Conservation (phyloP, 2,797 vertebrate species). For the Dendrocincla fuliginosa region DNA sequence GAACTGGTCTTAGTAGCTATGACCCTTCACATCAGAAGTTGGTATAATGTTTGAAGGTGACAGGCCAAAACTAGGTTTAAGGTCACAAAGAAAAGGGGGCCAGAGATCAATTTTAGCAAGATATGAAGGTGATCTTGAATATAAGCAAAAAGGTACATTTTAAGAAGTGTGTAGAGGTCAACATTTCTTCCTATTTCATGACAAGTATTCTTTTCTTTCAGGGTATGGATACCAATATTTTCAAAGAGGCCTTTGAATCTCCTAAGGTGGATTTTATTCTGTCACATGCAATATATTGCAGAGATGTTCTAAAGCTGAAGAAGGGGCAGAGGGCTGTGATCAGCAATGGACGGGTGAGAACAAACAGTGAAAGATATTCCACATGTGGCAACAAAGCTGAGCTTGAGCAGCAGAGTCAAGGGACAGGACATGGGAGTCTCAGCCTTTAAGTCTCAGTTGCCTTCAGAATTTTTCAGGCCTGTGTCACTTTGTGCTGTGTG, state of each 20-base stretch:
- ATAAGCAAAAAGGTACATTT: not conserved
- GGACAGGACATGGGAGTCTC: not conserved
- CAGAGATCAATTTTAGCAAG: not conserved
- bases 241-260: conserved; percentile 87
- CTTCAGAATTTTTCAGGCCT: not conserved
- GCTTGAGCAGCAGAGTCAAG: not conserved
- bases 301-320: conserved; percentile 92
- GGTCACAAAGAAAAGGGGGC: not conserved
- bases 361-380: not conserved
- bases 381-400: not conserved
- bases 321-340: conserved; percentile 93
- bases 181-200: not conserved
- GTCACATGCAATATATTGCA: conserved; percentile 89
- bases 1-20: not conserved
- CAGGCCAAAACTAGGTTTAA: not conserved
- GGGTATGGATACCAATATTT: conserved; percentile 93
- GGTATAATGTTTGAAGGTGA: not conserved
- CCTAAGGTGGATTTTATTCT: conserved; percentile 90
- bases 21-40: not conserved
- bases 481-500: not conserved
- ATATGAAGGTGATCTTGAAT: not conserved
- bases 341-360: conserved; percentile 94
- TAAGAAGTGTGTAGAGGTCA: not conserved
- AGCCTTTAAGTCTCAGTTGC: not conserved
- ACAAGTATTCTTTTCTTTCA: conserved; percentile 67